Conservation (phyloP, 30 jellyfish, hydroid and myxozoan genomes). For the Hydractinia symbiolongicarpus region DNA sequence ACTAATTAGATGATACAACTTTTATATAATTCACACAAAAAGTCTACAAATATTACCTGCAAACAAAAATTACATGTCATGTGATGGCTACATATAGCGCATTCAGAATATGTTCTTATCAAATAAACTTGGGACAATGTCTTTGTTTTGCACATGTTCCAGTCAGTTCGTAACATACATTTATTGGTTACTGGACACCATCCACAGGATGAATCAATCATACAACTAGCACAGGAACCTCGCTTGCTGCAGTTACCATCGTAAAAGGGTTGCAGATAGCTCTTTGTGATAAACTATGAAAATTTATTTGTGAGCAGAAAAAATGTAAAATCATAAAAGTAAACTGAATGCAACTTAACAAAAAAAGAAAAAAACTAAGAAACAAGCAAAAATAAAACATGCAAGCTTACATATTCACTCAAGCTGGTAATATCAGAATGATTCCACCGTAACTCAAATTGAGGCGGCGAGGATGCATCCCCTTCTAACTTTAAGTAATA, state of each 20-base stretch:
- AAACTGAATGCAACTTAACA: too few relatives aligned
- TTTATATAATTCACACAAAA: too few relatives aligned
- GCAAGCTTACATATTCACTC: slow-evolving; percentile 15
- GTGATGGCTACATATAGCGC: slow-evolving; percentile 47
- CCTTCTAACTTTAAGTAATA: too few relatives aligned
- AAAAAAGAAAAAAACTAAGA: background rate
- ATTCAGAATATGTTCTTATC: slow-evolving; percentile 21
- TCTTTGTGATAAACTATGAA: slow-evolving; percentile 4
- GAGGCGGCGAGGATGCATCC: too few relatives aligned
- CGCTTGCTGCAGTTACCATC: slow-evolving; percentile 44
- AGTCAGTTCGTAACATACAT: slow-evolving; percentile 41
- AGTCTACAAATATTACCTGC: slow-evolving; percentile 31
- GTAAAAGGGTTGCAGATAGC: slow-evolving; percentile 57
- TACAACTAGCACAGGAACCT: slow-evolving; percentile 66
- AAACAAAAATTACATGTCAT: slow-evolving; percentile 55
- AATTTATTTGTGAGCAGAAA: background rate
- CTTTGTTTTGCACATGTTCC: slow-evolving; percentile 41
- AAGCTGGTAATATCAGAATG: slow-evolving; percentile 18
- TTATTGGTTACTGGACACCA: slow-evolving; percentile 58
- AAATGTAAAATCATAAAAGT: too few relatives aligned
- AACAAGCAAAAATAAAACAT: background rate
- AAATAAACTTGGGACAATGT: slow-evolving; percentile 18
- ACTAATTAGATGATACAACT: too few relatives aligned
- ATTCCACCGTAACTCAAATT: slow-evolving; percentile 34
- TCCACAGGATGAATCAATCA: slow-evolving; percentile 72